These are phyloP conservation scores for Hycleus cichorii DNA, from an alignment of 1,140 invertebrate genomes.

Conservation along the genomic window DNA sequence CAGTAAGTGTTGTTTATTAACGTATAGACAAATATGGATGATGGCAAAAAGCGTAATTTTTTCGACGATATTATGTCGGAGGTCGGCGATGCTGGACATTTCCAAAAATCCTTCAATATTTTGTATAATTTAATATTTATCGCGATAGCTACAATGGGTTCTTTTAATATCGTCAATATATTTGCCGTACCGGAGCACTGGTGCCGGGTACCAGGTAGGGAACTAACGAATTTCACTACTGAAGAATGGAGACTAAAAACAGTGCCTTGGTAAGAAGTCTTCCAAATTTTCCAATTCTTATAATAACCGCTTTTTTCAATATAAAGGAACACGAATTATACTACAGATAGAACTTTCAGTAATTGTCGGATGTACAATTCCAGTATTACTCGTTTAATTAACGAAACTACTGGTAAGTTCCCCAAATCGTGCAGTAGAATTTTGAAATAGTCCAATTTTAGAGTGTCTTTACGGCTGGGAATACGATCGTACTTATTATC, in stretches of 20 bases:
- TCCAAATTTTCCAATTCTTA: no score
- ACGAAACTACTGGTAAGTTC: no score
- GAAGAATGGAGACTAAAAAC: slow-evolving; percentile 45
- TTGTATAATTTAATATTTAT: slow-evolving; percentile 42
- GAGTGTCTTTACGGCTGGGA: slow-evolving; percentile 47
- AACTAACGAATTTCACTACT: slow-evolving; percentile 42
- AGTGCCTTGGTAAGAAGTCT: slow-evolving; percentile 41
- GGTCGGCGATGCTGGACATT: slow-evolving; percentile 46
- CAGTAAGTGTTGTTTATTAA: no score
- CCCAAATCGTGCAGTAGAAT: no score
- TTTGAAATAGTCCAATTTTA: slow-evolving; percentile 16
- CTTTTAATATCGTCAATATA: slow-evolving; percentile 46
- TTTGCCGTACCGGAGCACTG: slow-evolving; percentile 49
- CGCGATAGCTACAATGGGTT: slow-evolving; percentile 40
- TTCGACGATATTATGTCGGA: slow-evolving; percentile 40
- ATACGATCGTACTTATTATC: slow-evolving; percentile 47
- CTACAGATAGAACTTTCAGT: slow-evolving; percentile 1
- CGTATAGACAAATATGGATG: background rate
- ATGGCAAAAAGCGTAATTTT: background rate
- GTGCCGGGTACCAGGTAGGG: slow-evolving; percentile 47
- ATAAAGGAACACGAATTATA: slow-evolving; percentile 4
- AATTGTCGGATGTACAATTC: slow-evolving; percentile 16
- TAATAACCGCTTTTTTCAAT: no score
- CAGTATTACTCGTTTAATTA: background rate
- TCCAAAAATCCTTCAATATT: slow-evolving; percentile 45